Percentiles rank a stretch among this genome's conserved stretches.
Evolutionary conservation across 2,113 vertebrate genomes (phyloP).

Genomic region (Zeus faber): DNA sequence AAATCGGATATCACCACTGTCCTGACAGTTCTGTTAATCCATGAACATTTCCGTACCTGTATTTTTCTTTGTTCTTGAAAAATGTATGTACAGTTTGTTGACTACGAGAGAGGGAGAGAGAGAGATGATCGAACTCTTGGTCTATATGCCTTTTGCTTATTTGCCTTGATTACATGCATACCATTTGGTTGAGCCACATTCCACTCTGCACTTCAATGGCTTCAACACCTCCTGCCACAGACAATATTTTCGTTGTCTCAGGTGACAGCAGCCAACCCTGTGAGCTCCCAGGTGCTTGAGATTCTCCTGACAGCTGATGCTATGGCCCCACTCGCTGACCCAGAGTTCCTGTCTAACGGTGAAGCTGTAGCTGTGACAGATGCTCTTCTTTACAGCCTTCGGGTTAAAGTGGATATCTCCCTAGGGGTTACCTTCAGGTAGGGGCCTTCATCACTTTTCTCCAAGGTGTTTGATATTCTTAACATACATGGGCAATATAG

Average conservation of each 20-base stretch:
- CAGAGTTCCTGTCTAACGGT: slow-evolving; percentile 49
- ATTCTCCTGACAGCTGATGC: slow-evolving; percentile 61
- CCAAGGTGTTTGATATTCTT: background rate
- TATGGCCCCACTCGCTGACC: slow-evolving; percentile 53
- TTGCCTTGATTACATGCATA: background rate
- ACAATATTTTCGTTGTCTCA: slow-evolving; percentile 30
- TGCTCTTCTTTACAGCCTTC: slow-evolving; percentile 50
- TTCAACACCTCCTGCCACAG: too few relatives aligned
- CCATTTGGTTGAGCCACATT: background rate
- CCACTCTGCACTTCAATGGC: background rate
- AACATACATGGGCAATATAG: background rate
- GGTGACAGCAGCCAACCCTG: slow-evolving; percentile 74
- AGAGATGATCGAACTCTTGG: too few relatives aligned
- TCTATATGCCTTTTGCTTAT: too few relatives aligned
- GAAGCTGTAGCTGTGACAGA: slow-evolving; percentile 46
- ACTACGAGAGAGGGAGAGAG: too few relatives aligned
- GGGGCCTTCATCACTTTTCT: background rate
- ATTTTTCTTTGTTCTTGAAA: too few relatives aligned
- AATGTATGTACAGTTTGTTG: too few relatives aligned
- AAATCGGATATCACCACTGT: too few relatives aligned
- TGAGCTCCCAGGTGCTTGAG: slow-evolving; percentile 68
- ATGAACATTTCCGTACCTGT: too few relatives aligned
- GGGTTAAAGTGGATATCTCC: slow-evolving; percentile 68
- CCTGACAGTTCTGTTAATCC: too few relatives aligned
- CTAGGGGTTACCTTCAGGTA: slow-evolving; percentile 71